phyloP scores from a whole-genome alignment of 2,113 vertebrate species.

The Chrysochloris asiatica region DNA sequence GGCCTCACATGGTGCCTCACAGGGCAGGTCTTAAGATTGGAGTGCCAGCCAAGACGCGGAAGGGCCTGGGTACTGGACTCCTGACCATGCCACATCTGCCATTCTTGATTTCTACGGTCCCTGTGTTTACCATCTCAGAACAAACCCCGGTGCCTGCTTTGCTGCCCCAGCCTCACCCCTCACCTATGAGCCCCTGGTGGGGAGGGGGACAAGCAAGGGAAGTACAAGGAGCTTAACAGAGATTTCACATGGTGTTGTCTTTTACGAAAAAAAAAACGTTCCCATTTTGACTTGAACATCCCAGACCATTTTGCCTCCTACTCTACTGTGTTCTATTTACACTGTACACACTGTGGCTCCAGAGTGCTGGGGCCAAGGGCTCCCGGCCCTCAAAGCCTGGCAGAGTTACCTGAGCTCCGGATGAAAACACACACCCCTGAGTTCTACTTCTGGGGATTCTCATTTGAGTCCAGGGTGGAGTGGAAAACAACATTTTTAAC shows the following conservation, averaged over 20 bases:
- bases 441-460: not conserved
- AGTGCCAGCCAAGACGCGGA: not conserved
- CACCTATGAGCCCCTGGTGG: not conserved
- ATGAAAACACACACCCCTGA: not conserved
- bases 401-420: not conserved
- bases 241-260: not conserved
- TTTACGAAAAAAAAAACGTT: not conserved
- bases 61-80: not conserved
- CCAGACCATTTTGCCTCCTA: not conserved
- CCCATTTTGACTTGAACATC: not conserved
- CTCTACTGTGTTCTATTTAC: not conserved
- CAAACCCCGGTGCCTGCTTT: not conserved
- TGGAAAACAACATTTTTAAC: not conserved
- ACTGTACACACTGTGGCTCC: not conserved
- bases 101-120: accelerated
- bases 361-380: not conserved
- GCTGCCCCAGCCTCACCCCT: not conserved
- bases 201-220: accelerated
- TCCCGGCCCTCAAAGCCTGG: not conserved
- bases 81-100: not conserved
- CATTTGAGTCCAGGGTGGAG: not conserved
- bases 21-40: not conserved
- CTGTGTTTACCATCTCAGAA: accelerated
- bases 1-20: not conserved
- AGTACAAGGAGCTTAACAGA: not conserved